Base-by-base conservation (phyloP, 2,113 vertebrate genomes). In the Vulpes vulpes region DNA sequence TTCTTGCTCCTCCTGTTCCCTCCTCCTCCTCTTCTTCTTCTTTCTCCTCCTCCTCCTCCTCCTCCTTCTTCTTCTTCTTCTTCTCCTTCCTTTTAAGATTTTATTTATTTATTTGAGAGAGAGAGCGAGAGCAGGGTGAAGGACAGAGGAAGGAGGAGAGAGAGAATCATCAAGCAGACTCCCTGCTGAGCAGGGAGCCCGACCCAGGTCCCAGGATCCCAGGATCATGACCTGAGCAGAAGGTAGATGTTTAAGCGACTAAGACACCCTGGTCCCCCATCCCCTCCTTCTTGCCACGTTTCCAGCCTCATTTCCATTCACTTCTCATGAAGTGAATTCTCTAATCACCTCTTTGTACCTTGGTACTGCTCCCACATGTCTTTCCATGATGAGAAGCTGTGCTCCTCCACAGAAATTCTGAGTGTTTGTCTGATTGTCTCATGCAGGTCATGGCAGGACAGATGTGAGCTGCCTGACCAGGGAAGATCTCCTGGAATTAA, bases 31-130 rank as follows among this genome's bases (percentile, higher is more conserved):
- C 57, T 0, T 59, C 16, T 8, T 69, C n/a, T 27, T n/a, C 16
- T 19, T 22, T 1, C 5, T 11, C 11, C 3, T 43, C 11, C 11
- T 64, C 11, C 62, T 64, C 11, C 82, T 7, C 19, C 20, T 19
- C 2, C 19, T 8, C n/a, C n/a, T 30, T 11, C 69, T 11, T 2
- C 5, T 4, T 11, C 25, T 19, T 59, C 57, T 7, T 2, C 5
- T 11, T 11, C 25, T 19, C 20, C 57, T 7, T 59, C 16, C n/a
- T 69, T 65, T 15, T 0, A 69, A 20, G 67, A 35, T 35, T 32
- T 69, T 11, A 67, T 67, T n/a, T 65, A 69, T 67, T n/a, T 69
- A 69, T 35, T 69, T 35, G 32, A 69, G 32, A 69, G 60, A 25
- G 16, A 9, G 65, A 7, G 23, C 11, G 32, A 8, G 16, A 69